Conservation (phyloP, 2,797 vertebrate genomes). For the Tamandua tetradactyla region DNA sequence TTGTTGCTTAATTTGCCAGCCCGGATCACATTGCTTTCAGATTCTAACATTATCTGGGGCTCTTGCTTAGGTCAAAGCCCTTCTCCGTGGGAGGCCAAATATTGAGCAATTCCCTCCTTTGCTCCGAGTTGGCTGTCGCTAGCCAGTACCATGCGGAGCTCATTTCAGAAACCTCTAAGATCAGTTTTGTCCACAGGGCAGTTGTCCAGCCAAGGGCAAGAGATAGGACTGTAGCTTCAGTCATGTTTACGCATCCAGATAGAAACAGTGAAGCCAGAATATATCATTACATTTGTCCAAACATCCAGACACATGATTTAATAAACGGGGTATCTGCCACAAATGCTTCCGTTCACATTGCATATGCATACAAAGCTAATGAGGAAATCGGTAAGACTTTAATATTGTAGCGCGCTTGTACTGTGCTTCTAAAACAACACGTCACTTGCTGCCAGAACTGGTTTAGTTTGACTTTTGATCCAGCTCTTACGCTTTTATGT, state of each 20-base stretch:
- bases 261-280: not conserved
- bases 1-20: constrained; percentile 48
- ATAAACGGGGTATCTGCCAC: constrained; percentile 10
- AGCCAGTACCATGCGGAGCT: not conserved
- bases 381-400: constrained; percentile 28
- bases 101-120: not conserved
- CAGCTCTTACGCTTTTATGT: constrained; percentile 54
- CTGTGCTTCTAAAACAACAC: not conserved
- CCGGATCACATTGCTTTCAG: not conserved
- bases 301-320: constrained; percentile 20
- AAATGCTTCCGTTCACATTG: not conserved
- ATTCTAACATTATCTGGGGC: not conserved
- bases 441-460: constrained; percentile 22
- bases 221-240: not conserved
- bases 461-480: constrained; percentile 69
- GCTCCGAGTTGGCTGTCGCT: not conserved
- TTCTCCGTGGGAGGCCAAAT: constrained; percentile 1
- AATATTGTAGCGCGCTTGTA: not conserved
- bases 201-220: not conserved
- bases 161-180: constrained; percentile 31
- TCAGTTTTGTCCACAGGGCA: not conserved
- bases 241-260: not conserved
- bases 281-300: not conserved
- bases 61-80: not conserved
- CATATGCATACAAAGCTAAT: not conserved